A percentile compares a stretch with the other conserved stretches of the same genome.
Evolutionary conservation across 2,113 vertebrate species (phyloP).

Genomic region (Podiceps cristatus): DNA sequence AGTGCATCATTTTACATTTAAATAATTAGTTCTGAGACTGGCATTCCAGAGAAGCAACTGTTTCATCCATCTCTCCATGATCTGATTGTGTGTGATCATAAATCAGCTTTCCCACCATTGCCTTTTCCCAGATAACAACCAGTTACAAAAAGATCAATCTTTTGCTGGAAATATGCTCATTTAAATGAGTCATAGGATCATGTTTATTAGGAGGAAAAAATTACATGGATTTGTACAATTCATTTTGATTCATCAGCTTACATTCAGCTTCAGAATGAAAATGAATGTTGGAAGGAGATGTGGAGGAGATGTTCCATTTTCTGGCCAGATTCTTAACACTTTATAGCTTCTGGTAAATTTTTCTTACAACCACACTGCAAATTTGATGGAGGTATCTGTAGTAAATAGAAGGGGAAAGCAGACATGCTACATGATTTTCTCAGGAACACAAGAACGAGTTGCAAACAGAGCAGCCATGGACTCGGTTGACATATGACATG

Average conservation of each 20-base stretch:
- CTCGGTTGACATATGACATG: not conserved
- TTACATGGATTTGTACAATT: not conserved
- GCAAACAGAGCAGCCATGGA: not conserved
- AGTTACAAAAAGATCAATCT: not conserved
- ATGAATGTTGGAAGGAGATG: not conserved
- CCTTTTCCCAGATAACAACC: not conserved
- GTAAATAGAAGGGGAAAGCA: not conserved
- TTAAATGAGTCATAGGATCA: not conserved
- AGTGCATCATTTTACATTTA: not conserved
- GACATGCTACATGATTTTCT: accelerated
- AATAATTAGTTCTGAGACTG: not conserved
- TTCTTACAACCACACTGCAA: not conserved
- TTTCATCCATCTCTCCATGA: not conserved
- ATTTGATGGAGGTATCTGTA: not conserved
- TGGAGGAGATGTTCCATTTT: not conserved
- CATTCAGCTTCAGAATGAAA: not conserved
- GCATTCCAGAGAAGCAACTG: not conserved
- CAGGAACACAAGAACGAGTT: not conserved
- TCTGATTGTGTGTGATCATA: not conserved
- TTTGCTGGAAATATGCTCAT: conserved; percentile 11
- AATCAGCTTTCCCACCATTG: not conserved
- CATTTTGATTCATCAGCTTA: conserved; percentile 7
- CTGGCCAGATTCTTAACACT: not conserved
- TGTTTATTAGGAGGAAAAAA: not conserved
- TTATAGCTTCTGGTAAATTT: not conserved